Percentiles rank a stretch among this genome's conserved stretches.
phyloP scores from a whole-genome alignment of 2,888 invertebrate species.

The Listrodromus nycthemerus region DNA sequence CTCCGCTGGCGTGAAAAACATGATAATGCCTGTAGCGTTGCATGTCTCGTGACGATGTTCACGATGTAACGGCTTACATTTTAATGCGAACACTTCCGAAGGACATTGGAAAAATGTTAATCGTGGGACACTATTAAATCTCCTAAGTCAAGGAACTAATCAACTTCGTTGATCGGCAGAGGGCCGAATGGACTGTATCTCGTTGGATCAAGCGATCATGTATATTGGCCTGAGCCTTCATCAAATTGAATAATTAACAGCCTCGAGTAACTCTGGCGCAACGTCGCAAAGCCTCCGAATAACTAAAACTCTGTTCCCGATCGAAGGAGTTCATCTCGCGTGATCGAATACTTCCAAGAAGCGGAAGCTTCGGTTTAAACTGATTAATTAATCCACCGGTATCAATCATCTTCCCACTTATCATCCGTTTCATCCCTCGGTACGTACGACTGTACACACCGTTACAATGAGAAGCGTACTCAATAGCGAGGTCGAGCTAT shows the following conservation, averaged over 20 bases:
- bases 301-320: conserved; percentile 67
- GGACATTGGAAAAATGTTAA: neutral
- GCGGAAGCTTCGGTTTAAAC: conserved; percentile 70
- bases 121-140: neutral
- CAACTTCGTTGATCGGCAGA: neutral
- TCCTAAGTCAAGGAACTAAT: neutral
- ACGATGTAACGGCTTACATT: conserved; percentile 21
- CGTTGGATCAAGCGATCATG: neutral
- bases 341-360: conserved; percentile 70
- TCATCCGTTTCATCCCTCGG: neutral
- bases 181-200: neutral
- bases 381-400: conserved; percentile 17
- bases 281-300: conserved; percentile 54
- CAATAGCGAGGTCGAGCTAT: neutral
- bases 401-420: conserved; percentile 19
- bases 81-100: conserved; percentile 6
- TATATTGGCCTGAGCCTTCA: neutral
- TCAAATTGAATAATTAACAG: conserved; percentile 23
- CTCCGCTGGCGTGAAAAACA: conserved; percentile 8
- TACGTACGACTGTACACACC: neutral
- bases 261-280: neutral
- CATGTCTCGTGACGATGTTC: conserved; percentile 18
- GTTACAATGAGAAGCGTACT: neutral
- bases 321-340: conserved; percentile 53
- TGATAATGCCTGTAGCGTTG: conserved; percentile 4